A percentile compares a stretch with the other conserved stretches of the same genome.
Evolutionary conservation across 2,888 invertebrate species (phyloP).

Genomic region (Patella caerulea): DNA sequence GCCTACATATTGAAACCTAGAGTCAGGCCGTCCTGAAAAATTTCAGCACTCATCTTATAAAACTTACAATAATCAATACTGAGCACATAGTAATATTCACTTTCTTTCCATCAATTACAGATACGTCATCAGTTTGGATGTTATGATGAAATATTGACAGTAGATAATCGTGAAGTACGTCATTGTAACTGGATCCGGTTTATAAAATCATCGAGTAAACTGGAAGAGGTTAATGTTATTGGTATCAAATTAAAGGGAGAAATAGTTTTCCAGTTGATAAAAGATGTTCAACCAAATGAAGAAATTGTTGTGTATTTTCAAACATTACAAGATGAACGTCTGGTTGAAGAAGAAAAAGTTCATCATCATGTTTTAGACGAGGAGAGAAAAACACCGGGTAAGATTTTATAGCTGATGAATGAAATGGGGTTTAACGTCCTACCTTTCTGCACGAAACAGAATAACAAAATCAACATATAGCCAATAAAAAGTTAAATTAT

Average conservation of each 20-base stretch:
- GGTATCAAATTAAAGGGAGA: slow-evolving; percentile 85
- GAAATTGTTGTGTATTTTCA: slow-evolving; percentile 88
- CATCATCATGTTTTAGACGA: neutral
- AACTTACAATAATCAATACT: too few relatives aligned
- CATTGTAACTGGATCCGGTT: slow-evolving; percentile 97
- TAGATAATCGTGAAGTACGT: slow-evolving; percentile 81
- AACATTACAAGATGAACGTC: neutral
- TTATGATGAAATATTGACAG: slow-evolving; percentile 87
- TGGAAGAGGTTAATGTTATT: slow-evolving; percentile 87
- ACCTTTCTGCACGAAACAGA: too few relatives aligned
- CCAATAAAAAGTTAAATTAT: too few relatives aligned
- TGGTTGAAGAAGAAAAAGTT: neutral
- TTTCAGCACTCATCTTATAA: too few relatives aligned
- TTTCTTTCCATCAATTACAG: slow-evolving; percentile 73
- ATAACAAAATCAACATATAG: too few relatives aligned
- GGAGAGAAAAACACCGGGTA: slow-evolving; percentile 9
- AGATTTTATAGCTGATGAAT: too few relatives aligned
- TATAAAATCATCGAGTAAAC: slow-evolving; percentile 83
- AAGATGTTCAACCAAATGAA: slow-evolving; percentile 87
- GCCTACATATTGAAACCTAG: too few relatives aligned
- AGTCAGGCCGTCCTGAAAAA: too few relatives aligned
- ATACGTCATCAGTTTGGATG: slow-evolving; percentile 89
- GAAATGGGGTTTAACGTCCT: too few relatives aligned
- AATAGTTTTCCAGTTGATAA: slow-evolving; percentile 90
- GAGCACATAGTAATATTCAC: too few relatives aligned